Percentiles rank a stretch among this genome's conserved stretches.
Evolutionary conservation across 2,888 invertebrate species (phyloP).

Genomic region (Marronus borbonicus): DNA sequence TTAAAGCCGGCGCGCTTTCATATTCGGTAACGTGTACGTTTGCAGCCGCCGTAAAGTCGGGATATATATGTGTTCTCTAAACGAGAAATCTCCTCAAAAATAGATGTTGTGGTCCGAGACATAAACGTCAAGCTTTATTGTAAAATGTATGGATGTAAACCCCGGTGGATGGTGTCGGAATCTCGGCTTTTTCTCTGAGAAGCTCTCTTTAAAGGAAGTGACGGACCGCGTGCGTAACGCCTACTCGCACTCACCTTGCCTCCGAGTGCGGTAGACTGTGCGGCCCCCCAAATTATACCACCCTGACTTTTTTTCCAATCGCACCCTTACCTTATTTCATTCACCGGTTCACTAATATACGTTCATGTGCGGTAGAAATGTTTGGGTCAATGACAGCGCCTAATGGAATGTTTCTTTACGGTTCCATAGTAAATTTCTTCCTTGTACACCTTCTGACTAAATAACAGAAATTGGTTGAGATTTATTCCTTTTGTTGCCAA

Average conservation of each 20-base stretch:
- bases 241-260: conserved; percentile 49
- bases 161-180: conserved; percentile 44
- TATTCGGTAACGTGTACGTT: conserved; percentile 19
- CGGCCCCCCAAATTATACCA: conserved; percentile 55
- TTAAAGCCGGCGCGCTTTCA: conserved; percentile 31
- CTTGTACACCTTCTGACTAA: background rate
- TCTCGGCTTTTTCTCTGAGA: conserved; percentile 46
- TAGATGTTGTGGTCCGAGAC: conserved; percentile 48
- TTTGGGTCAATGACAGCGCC: conserved; percentile 13
- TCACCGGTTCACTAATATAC: conserved; percentile 7
- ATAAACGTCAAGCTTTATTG: conserved; percentile 51
- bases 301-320: conserved; percentile 46
- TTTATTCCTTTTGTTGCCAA: too few species aligned
- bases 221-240: conserved; percentile 52
- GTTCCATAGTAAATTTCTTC: background rate
- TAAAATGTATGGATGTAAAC: conserved; percentile 47
- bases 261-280: conserved; percentile 52
- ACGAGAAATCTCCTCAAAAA: conserved; percentile 43
- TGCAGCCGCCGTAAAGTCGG: conserved; percentile 22
- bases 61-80: conserved; percentile 3
- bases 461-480: background rate
- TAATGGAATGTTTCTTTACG: conserved; percentile 14
- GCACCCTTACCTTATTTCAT: conserved; percentile 40
- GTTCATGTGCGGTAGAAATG: conserved; percentile 15
- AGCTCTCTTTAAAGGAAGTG: conserved; percentile 53